Evolutionary conservation across 2,888 invertebrate species (phyloP), one percentile per base, ranked within the genome.

Genomic region (Mesodorylaimus sp.): DNA sequence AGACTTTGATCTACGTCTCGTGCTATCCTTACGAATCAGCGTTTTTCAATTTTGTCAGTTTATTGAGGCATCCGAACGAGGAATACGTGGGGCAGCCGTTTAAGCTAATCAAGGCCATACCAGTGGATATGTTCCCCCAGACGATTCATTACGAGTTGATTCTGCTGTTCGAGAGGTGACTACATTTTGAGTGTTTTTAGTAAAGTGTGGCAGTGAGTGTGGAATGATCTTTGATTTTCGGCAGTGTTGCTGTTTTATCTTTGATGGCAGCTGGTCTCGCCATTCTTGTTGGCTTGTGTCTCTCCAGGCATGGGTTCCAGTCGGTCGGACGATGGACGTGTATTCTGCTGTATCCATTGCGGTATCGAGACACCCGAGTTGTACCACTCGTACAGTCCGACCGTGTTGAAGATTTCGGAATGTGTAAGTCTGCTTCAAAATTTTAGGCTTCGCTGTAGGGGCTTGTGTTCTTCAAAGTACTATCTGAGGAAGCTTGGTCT

Each of bases 91-190:
- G 84, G 0, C 77, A 78, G 26, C 84, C 88, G 0, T 87, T 95
- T 67, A 73, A 79, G 42, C 83, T 89, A 0, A 75, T 79, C 0
- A 74, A 76, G 53, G 86, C 89, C 0, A 75, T 84, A 5, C 83
- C 88, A 0, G 83, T 99, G 0, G 97, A 97, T 66, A 79, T 99
- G 79, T 99, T 97, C 70, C 97, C 97, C 0, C 78, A 85, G 60
- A 95, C 97, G 0, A 78, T 76, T 10, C 91, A 93, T 63, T 83
- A 82, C 55, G 97, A 97, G 70, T 73, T 95, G 55, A 76, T 89
- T 39, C 69, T 95, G 45, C 73, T 83, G 48, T 83, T 93, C 24
- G 50, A 47, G 19, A n/a, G n/a, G n/a, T n/a, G n/a, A n/a, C n/a
- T n/a, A n/a, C n/a, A n/a, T n/a, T n/a, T n/a, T n/a, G n/a, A n/a